Conservation (phyloP, 1,140 invertebrate species). For the Achroia grisella region DNA sequence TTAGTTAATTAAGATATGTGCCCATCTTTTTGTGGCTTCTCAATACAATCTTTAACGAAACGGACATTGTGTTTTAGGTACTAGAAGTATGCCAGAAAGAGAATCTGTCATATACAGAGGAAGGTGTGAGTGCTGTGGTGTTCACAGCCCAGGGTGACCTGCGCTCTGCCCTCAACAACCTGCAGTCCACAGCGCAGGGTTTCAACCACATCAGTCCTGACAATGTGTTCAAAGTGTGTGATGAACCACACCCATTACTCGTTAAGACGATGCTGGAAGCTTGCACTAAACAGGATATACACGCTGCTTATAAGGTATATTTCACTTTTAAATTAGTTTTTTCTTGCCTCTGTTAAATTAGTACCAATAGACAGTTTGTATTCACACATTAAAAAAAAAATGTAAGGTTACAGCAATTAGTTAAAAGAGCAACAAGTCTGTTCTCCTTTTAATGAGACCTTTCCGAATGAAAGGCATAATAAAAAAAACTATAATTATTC, state of each 20-base stretch:
- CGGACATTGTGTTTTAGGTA: conserved; percentile 60
- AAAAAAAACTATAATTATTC: too few species aligned
- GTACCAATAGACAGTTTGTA: too few species aligned
- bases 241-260: conserved; percentile 97
- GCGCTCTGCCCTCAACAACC: conserved; percentile 97
- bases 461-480: too few species aligned
- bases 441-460: too few species aligned
- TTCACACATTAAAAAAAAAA: too few species aligned
- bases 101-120: conserved; percentile 89
- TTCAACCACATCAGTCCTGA: conserved; percentile 93
- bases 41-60: background rate
- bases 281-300: conserved; percentile 88
- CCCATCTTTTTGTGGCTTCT: background rate
- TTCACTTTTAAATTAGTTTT: background rate
- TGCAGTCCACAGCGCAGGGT: conserved; percentile 97
- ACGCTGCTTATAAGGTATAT: conserved; percentile 87
- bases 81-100: conserved; percentile 75
- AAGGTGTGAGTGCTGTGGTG: conserved; percentile 96
- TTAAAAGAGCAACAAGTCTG: too few species aligned
- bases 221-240: conserved; percentile 99
- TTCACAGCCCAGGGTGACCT: conserved; percentile 99
- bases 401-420: too few species aligned
- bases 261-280: conserved; percentile 94
- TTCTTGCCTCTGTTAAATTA: too few species aligned
- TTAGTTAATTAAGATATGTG: background rate